A percentile compares a stretch with the other conserved stretches of the same genome.
These are phyloP conservation scores for Chloromyia formosa DNA, from an alignment of 2,888 invertebrate species.

Conservation along the genomic window DNA sequence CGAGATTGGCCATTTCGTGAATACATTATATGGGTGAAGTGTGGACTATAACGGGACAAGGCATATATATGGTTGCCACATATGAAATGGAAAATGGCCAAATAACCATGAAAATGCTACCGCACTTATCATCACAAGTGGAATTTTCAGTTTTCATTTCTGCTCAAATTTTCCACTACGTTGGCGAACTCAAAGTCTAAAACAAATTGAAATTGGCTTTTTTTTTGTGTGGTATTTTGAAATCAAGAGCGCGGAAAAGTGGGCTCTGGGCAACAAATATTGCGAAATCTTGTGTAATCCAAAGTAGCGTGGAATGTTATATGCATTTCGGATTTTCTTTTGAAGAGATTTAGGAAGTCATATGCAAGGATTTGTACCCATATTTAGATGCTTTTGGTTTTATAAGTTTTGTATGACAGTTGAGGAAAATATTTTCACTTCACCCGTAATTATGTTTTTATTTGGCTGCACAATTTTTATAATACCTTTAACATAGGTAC, in stretches of 20 bases:
- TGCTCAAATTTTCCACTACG: constrained; percentile 2
- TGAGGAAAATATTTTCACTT: no score
- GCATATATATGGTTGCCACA: not conserved
- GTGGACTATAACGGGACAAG: no score
- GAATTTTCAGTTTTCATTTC: constrained; percentile 41
- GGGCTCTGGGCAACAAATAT: not conserved
- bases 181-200: not conserved
- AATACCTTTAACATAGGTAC: no score
- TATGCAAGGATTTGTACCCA: no score
- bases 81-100: constrained; percentile 35
- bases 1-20: constrained; percentile 9
- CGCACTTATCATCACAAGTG: constrained; percentile 31
- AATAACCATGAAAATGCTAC: constrained; percentile 36
- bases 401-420: no score
- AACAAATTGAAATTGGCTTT: not conserved
- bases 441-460: no score
- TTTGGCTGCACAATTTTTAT: no score
- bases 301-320: not conserved
- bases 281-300: not conserved
- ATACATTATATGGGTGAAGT: not conserved
- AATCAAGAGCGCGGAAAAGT: not conserved
- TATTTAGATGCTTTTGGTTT: no score
- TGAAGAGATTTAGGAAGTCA: no score
- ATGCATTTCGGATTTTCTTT: no score
- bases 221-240: not conserved